These are phyloP conservation scores for Narcine bancroftii DNA, from an alignment of 2,113 vertebrate genomes.

Conservation along the genomic window DNA sequence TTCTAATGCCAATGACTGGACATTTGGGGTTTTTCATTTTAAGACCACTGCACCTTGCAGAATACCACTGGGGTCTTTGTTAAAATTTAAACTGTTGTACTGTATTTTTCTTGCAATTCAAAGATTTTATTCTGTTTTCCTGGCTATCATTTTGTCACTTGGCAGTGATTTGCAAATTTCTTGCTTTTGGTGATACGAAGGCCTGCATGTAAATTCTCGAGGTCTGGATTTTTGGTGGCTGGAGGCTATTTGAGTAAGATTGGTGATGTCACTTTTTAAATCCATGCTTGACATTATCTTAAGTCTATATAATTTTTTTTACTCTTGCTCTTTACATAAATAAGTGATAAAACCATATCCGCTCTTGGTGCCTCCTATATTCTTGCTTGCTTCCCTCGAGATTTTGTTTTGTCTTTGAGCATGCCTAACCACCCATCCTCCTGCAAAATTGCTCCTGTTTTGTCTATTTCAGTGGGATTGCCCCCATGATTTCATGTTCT, in stretches of 20 bases:
- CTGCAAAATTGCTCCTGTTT: neutral
- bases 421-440: neutral
- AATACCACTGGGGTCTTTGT: too few species aligned
- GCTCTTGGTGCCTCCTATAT: too few species aligned
- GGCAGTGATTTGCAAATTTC: neutral
- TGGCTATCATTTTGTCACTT: neutral
- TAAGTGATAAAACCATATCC: too few species aligned
- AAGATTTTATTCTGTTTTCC: neutral
- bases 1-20: too few species aligned
- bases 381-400: neutral
- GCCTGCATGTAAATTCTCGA: neutral
- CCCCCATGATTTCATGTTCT: neutral
- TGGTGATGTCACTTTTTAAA: neutral
- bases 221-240: neutral
- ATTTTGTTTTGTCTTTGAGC: neutral
- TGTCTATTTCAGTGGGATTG: neutral
- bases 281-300: neutral
- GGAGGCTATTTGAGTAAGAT: neutral
- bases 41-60: too few species aligned
- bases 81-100: too few species aligned
- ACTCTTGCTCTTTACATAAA: too few species aligned
- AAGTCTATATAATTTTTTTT: neutral
- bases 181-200: neutral
- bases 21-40: too few species aligned
- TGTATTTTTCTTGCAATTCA: too few species aligned